phyloP scores from a whole-genome alignment of 2,888 invertebrate genomes.

The Deilephila elpenor region DNA sequence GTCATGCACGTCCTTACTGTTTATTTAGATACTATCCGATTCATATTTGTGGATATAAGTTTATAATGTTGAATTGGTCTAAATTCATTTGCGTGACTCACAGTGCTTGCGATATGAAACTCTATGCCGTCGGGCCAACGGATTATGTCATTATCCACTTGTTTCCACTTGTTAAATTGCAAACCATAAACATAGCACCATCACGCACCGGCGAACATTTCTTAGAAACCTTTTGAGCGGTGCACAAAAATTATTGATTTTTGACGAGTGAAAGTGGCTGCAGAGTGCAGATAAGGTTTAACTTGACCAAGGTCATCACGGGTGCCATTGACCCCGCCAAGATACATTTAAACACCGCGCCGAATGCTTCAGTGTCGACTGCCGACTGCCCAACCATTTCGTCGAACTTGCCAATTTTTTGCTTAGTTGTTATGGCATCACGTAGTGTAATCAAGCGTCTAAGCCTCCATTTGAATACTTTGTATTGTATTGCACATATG shows the following conservation, averaged over 20 bases:
- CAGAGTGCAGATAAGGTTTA: slow-evolving; percentile 14
- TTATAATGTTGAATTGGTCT: slow-evolving; percentile 41
- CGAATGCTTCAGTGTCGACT: slow-evolving; percentile 23
- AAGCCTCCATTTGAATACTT: not conserved
- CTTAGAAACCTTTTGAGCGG: slow-evolving; percentile 22
- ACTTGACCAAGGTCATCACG: slow-evolving; percentile 22
- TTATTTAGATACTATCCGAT: slow-evolving; percentile 28
- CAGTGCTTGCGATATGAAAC: slow-evolving; percentile 59
- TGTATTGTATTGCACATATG: too few relatives aligned
- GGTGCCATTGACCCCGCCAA: slow-evolving; percentile 20
- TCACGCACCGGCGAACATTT: slow-evolving; percentile 9
- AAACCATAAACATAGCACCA: slow-evolving; percentile 45
- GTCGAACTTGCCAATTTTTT: slow-evolving; percentile 20
- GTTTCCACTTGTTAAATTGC: slow-evolving; percentile 63
- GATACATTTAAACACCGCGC: slow-evolving; percentile 18
- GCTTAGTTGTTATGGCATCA: slow-evolving; percentile 13
- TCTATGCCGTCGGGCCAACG: slow-evolving; percentile 55
- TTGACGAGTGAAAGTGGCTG: slow-evolving; percentile 11
- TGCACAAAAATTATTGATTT: slow-evolving; percentile 25
- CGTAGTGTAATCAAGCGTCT: not conserved
- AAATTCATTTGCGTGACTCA: slow-evolving; percentile 69
- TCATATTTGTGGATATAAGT: slow-evolving; percentile 45
- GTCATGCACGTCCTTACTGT: not conserved
- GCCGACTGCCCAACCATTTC: slow-evolving; percentile 23
- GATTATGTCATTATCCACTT: slow-evolving; percentile 75